These are phyloP conservation scores for Tanytarsus gracilentus DNA, from an alignment of 2,888 invertebrate genomes.

Conservation along the genomic window DNA sequence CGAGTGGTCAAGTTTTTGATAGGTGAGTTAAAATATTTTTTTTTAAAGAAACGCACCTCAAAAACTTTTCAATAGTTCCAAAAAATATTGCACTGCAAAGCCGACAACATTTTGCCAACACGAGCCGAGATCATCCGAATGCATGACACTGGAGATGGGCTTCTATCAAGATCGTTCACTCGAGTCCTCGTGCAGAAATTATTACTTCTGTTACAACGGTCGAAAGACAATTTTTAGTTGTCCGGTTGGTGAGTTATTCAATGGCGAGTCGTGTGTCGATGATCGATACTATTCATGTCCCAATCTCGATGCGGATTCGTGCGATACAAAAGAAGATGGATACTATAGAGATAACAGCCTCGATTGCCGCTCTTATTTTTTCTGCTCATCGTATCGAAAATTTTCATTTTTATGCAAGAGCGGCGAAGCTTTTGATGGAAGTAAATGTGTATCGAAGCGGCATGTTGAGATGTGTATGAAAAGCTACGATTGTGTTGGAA, in stretches of 20 bases:
- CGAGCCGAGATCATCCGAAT: conserved; percentile 33
- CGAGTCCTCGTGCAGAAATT: conserved; percentile 45
- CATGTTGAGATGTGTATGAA: conserved; percentile 32
- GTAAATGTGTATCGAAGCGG: conserved; percentile 42
- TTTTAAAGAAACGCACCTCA: no score
- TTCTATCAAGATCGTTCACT: conserved; percentile 44
- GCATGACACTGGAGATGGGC: conserved; percentile 34
- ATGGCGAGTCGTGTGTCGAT: conserved; percentile 50
- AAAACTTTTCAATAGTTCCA: no score
- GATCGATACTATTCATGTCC: conserved; percentile 44
- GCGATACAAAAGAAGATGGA: conserved; percentile 48
- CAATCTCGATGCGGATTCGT: conserved; percentile 46
- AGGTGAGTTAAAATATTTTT: no score
- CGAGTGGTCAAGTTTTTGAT: conserved; percentile 37
- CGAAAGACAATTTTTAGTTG: conserved; percentile 47
- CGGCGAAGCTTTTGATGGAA: conserved; percentile 48
- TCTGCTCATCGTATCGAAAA: conserved; percentile 49
- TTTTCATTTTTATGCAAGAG: conserved; percentile 50
- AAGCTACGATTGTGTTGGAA: conserved; percentile 44
- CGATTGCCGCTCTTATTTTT: conserved; percentile 52
- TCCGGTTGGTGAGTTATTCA: conserved; percentile 46
- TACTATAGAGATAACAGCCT: conserved; percentile 45
- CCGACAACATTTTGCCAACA: conserved; percentile 33
- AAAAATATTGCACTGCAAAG: no score
- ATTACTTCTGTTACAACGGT: conserved; percentile 51